Evolutionary conservation across 2,888 invertebrate species (phyloP).

Genomic region (Rhagonycha lutea): DNA sequence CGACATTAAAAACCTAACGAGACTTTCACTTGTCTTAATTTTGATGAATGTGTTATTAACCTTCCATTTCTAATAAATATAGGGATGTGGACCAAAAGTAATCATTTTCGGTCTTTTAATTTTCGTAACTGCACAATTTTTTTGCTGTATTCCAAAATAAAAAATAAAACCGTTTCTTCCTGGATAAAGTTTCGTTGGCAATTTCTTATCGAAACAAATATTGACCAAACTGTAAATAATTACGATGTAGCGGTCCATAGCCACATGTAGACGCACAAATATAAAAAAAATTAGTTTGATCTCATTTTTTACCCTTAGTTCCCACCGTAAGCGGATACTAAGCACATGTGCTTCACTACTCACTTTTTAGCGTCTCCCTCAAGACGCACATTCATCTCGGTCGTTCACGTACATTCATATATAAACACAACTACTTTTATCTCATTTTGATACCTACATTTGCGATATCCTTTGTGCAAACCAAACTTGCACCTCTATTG

Average conservation of each 20-base stretch:
- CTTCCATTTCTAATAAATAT: too few species aligned
- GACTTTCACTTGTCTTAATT: too few species aligned
- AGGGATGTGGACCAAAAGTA: too few species aligned
- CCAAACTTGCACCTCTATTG: conserved; percentile 53
- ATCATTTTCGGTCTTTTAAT: not conserved
- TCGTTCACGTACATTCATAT: conserved; percentile 30
- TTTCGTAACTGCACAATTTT: not conserved
- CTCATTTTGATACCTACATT: conserved; percentile 29
- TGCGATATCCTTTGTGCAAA: conserved; percentile 49
- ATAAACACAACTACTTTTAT: conserved; percentile 4
- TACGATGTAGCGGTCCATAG: conserved; percentile 44
- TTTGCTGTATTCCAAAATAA: not conserved
- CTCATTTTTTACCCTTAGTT: conserved; percentile 49
- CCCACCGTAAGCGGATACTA: conserved; percentile 51
- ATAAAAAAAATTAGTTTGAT: conserved; percentile 31
- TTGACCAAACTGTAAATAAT: conserved; percentile 51
- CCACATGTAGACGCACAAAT: conserved; percentile 36
- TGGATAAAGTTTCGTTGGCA: not conserved
- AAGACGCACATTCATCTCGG: conserved; percentile 33
- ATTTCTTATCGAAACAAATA: conserved; percentile 41
- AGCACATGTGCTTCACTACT: conserved; percentile 47
- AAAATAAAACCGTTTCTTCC: not conserved
- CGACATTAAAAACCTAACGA: too few species aligned
- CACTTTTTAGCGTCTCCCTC: conserved; percentile 34
- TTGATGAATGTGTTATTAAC: too few species aligned